These are phyloP conservation scores for Enteromius argenteus DNA, from an alignment of 2,797 vertebrate species.

Conservation along the genomic window DNA sequence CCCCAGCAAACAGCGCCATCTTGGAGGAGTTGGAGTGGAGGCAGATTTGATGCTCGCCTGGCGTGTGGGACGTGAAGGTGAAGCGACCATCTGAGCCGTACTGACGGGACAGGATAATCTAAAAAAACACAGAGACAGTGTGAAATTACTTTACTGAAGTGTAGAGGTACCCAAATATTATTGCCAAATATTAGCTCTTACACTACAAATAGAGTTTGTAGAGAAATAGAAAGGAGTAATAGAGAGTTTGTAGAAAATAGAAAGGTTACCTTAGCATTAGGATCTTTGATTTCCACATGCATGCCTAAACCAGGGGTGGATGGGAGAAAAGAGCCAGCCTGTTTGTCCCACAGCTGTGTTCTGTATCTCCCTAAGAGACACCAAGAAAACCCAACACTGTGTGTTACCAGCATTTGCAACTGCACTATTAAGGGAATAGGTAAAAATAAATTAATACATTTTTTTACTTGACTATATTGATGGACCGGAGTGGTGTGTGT, in stretches of 20 bases:
- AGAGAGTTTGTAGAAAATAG: background rate
- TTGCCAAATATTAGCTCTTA: background rate
- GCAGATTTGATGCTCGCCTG: slow-evolving; percentile 96
- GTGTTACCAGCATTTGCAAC: background rate
- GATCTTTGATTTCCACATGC: slow-evolving; percentile 96
- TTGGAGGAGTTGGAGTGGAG: slow-evolving; percentile 95
- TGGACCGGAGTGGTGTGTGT: background rate
- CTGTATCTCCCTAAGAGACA: slow-evolving; percentile 86
- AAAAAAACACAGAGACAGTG: background rate
- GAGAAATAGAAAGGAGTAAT: too few species aligned
- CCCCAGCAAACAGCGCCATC: slow-evolving; percentile 91
- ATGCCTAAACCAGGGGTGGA: slow-evolving; percentile 93
- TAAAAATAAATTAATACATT: background rate
- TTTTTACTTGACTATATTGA: background rate
- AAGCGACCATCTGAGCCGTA: slow-evolving; percentile 95
- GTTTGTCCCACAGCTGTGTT: slow-evolving; percentile 95
- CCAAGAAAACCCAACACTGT: background rate
- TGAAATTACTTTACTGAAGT: background rate
- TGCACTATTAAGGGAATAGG: background rate
- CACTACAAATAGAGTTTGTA: background rate
- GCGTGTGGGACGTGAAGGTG: slow-evolving; percentile 95
- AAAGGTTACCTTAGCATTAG: slow-evolving; percentile 85
- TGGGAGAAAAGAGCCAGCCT: slow-evolving; percentile 85
- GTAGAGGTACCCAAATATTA: background rate
- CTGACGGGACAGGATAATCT: slow-evolving; percentile 92